phyloP scores from a whole-genome alignment of 1,140 invertebrate genomes.

The Aethina tumida region DNA sequence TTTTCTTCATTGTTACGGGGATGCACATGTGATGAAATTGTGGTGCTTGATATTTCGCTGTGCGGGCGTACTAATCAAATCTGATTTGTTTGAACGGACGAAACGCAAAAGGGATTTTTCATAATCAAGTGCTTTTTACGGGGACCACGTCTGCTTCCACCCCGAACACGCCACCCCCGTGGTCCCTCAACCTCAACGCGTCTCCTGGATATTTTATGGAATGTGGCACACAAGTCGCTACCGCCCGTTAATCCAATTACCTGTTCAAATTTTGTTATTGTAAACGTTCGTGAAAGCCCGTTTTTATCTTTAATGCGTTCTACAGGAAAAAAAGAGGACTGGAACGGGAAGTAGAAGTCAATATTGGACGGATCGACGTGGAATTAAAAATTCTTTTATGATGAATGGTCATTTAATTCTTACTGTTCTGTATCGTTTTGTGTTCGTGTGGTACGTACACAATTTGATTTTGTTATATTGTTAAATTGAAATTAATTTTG shows the following conservation, averaged over 20 bases:
- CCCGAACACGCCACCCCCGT: too few relatives aligned
- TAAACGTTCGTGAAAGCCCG: conserved; percentile 18
- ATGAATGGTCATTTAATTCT: too few relatives aligned
- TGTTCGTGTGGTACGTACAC: too few relatives aligned
- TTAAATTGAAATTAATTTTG: too few relatives aligned
- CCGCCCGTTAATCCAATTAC: conserved; percentile 24
- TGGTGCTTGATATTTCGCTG: conserved; percentile 17
- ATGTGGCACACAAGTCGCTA: conserved; percentile 25
- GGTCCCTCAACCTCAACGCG: too few relatives aligned
- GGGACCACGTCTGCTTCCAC: conserved; percentile 24
- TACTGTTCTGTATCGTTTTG: too few relatives aligned
- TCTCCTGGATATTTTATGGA: conserved; percentile 27
- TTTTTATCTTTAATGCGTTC: not conserved
- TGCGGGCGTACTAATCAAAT: conserved; percentile 28
- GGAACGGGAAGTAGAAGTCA: not conserved
- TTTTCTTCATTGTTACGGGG: conserved; percentile 24
- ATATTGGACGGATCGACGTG: too few relatives aligned
- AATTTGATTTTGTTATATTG: too few relatives aligned
- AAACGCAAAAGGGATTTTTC: conserved; percentile 27
- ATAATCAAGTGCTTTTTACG: conserved; percentile 29
- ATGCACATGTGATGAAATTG: conserved; percentile 18
- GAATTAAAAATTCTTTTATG: too few relatives aligned
- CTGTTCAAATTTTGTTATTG: conserved; percentile 26
- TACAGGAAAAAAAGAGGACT: not conserved
- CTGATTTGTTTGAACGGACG: conserved; percentile 29